Base-by-base conservation (phyloP, 1,140 invertebrate genomes). In the Zaprionus davidi region DNA sequence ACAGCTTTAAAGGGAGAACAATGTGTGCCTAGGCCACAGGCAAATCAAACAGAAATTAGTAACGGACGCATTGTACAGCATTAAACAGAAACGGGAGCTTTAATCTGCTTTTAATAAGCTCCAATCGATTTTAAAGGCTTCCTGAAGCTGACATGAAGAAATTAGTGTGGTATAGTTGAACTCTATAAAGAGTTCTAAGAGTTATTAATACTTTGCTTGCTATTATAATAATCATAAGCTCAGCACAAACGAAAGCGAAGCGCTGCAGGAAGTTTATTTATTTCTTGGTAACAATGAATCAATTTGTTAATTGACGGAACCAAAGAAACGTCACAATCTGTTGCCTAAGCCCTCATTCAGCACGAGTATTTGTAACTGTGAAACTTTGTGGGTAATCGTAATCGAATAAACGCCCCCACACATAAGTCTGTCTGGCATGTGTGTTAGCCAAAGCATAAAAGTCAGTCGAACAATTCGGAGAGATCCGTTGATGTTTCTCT, bases 281-380 rank as follows among this genome's bases (percentile, higher is more conserved):
- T 9, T 31, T 31, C 3, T 34, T 7, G 9, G 9, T 41, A 13
- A 41, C 38, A 41, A n/a, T n/a, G 38, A 41, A n/a, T 15, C 38
- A 41, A 41, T 41, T 41, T 15, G 38, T 41, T 41, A 9, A 41
- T 41, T 41, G 15, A 41, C 13, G 15, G 4, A 41, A 41, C 38
- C 9, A 41, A 38, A 38, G 36, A 13, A 13, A 38, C 36, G 12
- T 28, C 36, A 38, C 36, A 38, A 41, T 15, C 4, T n/a, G 38
- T 41, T 22, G 15, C 55, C 41, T 41, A 67, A 59, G 44, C 4
- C 63, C 12, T 28, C 20, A 36, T 36, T 68, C 64, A 73, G 53
- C 64, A 73, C 49, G 64, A 59, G 60, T 73, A 73, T 73, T 73
- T 60, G 68, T 73, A 11, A 34, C 44, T 26, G 20, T 62, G 36